phyloP scores from a whole-genome alignment of 1,140 invertebrate genomes.

The Heliconius hermathena region DNA sequence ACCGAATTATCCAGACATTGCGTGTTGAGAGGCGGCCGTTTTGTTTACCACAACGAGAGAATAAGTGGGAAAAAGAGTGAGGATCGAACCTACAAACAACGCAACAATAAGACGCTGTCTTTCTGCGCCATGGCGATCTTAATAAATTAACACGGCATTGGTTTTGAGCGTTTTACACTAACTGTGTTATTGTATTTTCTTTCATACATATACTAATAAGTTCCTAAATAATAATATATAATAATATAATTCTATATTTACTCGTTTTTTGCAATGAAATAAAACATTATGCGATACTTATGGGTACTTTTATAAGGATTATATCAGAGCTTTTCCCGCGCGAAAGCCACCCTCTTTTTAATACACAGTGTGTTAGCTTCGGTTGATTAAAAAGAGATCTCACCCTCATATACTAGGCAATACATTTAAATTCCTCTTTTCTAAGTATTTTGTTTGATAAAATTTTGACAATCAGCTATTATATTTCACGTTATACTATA shows the following conservation, averaged over 20 bases:
- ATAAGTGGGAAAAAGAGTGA: too few relatives aligned
- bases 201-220: too few relatives aligned
- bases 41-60: too few relatives aligned
- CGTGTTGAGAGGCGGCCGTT: too few relatives aligned
- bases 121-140: too few relatives aligned
- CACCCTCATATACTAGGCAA: neutral
- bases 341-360: neutral
- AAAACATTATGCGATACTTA: neutral
- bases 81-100: too few relatives aligned
- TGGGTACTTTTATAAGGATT: neutral
- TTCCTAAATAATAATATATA: too few relatives aligned
- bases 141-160: too few relatives aligned
- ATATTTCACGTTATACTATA: neutral
- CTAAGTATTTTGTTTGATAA: neutral
- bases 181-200: too few relatives aligned
- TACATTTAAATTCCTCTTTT: neutral
- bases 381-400: neutral
- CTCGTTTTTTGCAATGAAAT: neutral
- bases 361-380: neutral
- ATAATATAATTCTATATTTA: neutral
- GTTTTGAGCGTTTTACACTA: too few relatives aligned
- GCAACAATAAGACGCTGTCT: too few relatives aligned
- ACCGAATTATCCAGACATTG: too few relatives aligned
- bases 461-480: neutral
- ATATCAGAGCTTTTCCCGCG: neutral